phyloP scores from a whole-genome alignment of 2,888 invertebrate genomes.

The Augochlorella aurata region DNA sequence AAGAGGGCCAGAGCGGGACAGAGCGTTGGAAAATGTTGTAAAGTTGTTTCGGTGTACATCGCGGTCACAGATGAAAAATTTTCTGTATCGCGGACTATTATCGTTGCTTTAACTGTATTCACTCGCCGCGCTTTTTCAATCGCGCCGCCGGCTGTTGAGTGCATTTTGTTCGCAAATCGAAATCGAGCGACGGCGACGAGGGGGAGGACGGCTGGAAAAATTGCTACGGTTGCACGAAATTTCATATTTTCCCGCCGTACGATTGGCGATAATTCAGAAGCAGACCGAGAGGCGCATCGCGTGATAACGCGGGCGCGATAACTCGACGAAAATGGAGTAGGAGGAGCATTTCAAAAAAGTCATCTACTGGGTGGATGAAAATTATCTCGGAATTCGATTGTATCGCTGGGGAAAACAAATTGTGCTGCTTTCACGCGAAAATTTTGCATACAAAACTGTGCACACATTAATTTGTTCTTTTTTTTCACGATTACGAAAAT shows the following conservation, averaged over 20 bases:
- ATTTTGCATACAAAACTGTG: neutral
- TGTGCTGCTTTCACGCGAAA: neutral
- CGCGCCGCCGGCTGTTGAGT: slow-evolving; percentile 66
- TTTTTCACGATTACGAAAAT: neutral
- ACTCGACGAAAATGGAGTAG: slow-evolving; percentile 62
- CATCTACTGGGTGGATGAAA: slow-evolving; percentile 44
- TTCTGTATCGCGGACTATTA: slow-evolving; percentile 67
- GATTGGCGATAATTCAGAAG: slow-evolving; percentile 64
- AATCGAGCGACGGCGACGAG: slow-evolving; percentile 18
- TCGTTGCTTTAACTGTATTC: slow-evolving; percentile 65
- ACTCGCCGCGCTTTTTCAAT: slow-evolving; percentile 65
- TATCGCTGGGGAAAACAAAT: neutral
- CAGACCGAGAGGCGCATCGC: slow-evolving; percentile 57
- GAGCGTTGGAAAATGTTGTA: slow-evolving; percentile 50
- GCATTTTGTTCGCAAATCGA: slow-evolving; percentile 66
- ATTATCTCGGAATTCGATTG: slow-evolving; percentile 14
- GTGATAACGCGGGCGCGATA: slow-evolving; percentile 64
- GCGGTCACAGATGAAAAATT: slow-evolving; percentile 65
- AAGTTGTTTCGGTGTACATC: slow-evolving; percentile 46
- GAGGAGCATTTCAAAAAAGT: slow-evolving; percentile 46
- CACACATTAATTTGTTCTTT: neutral
- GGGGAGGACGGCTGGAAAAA: slow-evolving; percentile 53
- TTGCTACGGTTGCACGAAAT: slow-evolving; percentile 62
- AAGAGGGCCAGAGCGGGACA: neutral
- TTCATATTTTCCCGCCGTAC: slow-evolving; percentile 66